A percentile compares a stretch with the other conserved stretches of the same genome.
Conservation (phyloP, 2,888 invertebrate species). For the Drosophila paramelanica region DNA sequence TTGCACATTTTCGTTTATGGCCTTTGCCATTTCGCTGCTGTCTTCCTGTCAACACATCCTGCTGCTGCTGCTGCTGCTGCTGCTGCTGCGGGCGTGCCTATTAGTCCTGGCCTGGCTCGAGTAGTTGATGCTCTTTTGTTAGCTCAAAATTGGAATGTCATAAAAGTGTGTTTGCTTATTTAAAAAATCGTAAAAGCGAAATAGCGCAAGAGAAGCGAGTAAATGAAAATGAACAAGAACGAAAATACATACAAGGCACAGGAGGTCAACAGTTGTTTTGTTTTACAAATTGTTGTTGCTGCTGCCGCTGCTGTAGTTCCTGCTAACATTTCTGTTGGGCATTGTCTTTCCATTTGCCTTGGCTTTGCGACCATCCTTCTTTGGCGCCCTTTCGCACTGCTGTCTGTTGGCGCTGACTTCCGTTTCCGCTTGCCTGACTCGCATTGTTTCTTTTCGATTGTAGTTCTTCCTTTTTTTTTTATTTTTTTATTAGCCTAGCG, state of each 20-base stretch:
- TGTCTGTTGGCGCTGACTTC: constrained; percentile 65
- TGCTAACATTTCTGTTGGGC: constrained; percentile 31
- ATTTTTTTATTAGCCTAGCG: constrained; percentile 45
- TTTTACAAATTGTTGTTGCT: constrained; percentile 5
- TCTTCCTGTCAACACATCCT: constrained; percentile 47
- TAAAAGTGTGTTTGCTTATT: constrained; percentile 75
- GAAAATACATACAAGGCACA: constrained; percentile 30
- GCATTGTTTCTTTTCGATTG: constrained; percentile 56
- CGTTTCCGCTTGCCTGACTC: constrained; percentile 68
- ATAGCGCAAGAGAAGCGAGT: not conserved
- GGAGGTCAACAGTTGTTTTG: constrained; percentile 36
- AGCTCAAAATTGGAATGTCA: constrained; percentile 73
- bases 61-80: constrained; percentile 29
- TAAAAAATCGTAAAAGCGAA: constrained; percentile 66
- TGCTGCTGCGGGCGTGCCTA: constrained; percentile 38
- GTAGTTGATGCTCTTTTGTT: constrained; percentile 59
- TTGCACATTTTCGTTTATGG: constrained; percentile 75
- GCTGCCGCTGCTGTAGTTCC: constrained; percentile 6
- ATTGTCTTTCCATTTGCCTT: constrained; percentile 46
- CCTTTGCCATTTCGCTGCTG: constrained; percentile 57
- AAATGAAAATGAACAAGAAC: constrained; percentile 22
- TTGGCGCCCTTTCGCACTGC: constrained; percentile 64
- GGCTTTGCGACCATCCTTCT: constrained; percentile 36
- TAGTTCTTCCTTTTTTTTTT: constrained; percentile 25
- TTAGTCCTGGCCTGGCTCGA: constrained; percentile 43